Conservation (phyloP, 2,797 vertebrate species). For the Syngnathus rostellatus region DNA sequence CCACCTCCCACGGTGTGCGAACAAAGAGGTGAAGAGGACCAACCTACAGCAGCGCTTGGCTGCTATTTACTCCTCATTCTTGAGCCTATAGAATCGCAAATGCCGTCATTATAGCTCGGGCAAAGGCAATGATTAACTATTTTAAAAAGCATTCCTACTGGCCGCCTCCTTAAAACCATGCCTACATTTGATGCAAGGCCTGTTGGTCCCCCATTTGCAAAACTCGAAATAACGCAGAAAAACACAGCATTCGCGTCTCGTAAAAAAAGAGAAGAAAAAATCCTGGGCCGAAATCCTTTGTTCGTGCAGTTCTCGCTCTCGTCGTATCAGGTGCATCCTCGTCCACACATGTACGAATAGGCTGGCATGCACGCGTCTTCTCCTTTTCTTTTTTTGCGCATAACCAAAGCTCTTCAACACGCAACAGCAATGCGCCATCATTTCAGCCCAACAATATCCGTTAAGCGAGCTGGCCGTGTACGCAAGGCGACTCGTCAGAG, state of each 20-base stretch:
- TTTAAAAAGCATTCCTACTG: slow-evolving; percentile 24
- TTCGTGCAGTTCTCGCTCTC: slow-evolving; percentile 41
- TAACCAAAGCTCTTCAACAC: neutral
- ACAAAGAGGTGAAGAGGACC: slow-evolving; percentile 61
- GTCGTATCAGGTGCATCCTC: slow-evolving; percentile 11
- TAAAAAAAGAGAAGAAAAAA: neutral
- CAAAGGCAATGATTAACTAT: slow-evolving; percentile 42
- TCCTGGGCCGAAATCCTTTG: slow-evolving; percentile 51
- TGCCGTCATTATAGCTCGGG: slow-evolving; percentile 11
- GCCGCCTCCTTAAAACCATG: slow-evolving; percentile 28
- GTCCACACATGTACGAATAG: slow-evolving; percentile 17
- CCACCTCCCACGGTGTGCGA: slow-evolving; percentile 60
- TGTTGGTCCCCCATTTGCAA: slow-evolving; percentile 14
- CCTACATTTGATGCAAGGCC: slow-evolving; percentile 30
- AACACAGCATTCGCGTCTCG: neutral
- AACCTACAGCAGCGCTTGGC: slow-evolving; percentile 36
- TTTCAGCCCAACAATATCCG: neutral
- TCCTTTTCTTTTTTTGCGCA: neutral
- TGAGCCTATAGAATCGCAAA: slow-evolving; percentile 50
- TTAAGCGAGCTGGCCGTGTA: neutral
- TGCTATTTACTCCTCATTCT: slow-evolving; percentile 32
- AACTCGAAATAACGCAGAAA: neutral
- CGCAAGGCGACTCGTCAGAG: neutral
- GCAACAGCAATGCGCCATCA: neutral
- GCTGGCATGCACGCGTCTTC: slow-evolving; percentile 30